Evolutionary conservation across 2,113 vertebrate genomes (phyloP).

Genomic region (Chelonoidis abingdonii): DNA sequence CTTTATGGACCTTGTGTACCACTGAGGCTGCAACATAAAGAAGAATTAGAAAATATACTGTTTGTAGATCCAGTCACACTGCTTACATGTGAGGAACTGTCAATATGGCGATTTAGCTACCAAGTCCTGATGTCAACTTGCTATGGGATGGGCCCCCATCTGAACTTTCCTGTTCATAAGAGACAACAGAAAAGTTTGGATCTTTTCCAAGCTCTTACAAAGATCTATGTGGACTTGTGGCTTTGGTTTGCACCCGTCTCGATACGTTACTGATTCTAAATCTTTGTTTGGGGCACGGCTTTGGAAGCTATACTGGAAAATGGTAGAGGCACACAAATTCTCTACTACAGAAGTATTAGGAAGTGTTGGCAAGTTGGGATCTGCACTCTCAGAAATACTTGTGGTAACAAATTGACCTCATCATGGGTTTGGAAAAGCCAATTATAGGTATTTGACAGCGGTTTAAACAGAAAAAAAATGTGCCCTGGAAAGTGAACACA

Average conservation of each 20-base stretch:
- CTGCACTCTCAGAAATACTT: accelerated
- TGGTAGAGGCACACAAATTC: neutral
- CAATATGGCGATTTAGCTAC: neutral
- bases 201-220: neutral
- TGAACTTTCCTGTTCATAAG: neutral
- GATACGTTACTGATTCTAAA: neutral
- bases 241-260: neutral
- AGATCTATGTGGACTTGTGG: neutral
- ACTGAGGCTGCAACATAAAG: neutral
- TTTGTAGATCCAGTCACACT: neutral
- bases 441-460: neutral
- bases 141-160: neutral
- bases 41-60: neutral
- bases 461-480: neutral
- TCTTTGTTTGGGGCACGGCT: neutral
- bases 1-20: accelerated
- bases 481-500: neutral
- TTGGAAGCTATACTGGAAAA: neutral
- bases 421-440: neutral
- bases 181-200: neutral
- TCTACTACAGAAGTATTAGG: neutral
- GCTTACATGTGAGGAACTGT: neutral
- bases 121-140: neutral
- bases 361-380: neutral
- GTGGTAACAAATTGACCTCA: neutral